These are phyloP conservation scores for Drosophila busckii DNA, from an alignment of 1,140 invertebrate genomes.

Conservation along the genomic window DNA sequence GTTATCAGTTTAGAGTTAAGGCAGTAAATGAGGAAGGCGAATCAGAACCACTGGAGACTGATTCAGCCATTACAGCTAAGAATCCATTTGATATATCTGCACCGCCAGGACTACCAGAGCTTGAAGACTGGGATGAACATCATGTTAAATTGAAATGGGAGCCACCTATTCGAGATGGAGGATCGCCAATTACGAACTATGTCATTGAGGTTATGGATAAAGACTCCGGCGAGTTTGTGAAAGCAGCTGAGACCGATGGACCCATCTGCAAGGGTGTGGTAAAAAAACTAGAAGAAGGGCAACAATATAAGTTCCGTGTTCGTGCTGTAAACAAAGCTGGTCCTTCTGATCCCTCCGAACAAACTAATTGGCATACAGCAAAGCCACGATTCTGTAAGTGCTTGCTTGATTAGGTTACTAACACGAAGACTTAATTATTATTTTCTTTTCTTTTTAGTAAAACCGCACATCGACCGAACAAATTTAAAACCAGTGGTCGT, in stretches of 20 bases:
- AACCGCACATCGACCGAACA: conserved; percentile 94
- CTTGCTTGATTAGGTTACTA: not conserved
- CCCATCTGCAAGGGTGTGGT: conserved; percentile 90
- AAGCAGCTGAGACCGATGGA: conserved; percentile 88
- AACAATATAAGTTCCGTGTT: conserved; percentile 97
- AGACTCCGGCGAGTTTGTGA: conserved; percentile 82
- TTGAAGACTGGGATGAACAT: conserved; percentile 95
- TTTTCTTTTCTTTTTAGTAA: conserved; percentile 83
- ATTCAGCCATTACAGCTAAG: conserved; percentile 92
- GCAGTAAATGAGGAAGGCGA: conserved; percentile 97
- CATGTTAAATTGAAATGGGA: conserved; percentile 98
- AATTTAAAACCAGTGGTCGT: conserved; percentile 91
- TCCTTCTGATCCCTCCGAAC: conserved; percentile 95
- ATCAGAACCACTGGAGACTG: conserved; percentile 94
- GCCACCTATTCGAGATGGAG: conserved; percentile 95
- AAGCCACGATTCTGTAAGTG: conserved; percentile 94
- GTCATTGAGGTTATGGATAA: conserved; percentile 87
- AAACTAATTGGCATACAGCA: conserved; percentile 96
- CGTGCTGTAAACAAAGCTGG: conserved; percentile 97
- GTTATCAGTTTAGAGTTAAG: conserved; percentile 96
- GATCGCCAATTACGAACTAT: conserved; percentile 96
- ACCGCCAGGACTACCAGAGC: conserved; percentile 94
- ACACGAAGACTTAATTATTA: not conserved
- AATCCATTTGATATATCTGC: conserved; percentile 96
- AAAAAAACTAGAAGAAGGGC: conserved; percentile 93